Base-by-base conservation (phyloP, 2,113 vertebrate species). In the Saguinus imperator region DNA sequence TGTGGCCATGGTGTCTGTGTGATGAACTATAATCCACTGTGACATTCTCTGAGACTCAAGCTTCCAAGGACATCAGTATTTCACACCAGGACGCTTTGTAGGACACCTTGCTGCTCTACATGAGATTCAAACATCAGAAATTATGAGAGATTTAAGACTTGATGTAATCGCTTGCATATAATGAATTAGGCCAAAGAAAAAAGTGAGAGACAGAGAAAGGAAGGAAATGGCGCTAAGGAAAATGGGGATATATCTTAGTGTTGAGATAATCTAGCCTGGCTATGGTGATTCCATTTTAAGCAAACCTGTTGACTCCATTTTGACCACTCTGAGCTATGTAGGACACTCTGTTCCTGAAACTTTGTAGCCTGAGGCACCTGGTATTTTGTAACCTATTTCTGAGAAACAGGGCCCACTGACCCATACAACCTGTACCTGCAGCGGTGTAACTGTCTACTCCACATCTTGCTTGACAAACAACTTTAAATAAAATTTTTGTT, bases 91-190 rank as follows among this genome's bases (percentile, higher is more conserved):
- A 61, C 68, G 55, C 88, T 91, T 90, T 94, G 77, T 82, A 94
- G 73, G 91, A 81, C 37, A 95, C 18, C 43, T 92, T 29, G 8
- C 52, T 97, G 43, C 25, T 96, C 61, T 96, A 88, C 3, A 11
- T 70, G 50, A 90, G 72, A 61, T 95, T 96, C 91, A 95, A 94
- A 98, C 45, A 93, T 92, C 55, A 91, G 73, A 97, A 95, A 96
- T 68, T 68, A 87, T 89, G 66, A 96, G 61, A 66, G 50, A 94
- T 87, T 58, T 91, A 94, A 95, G 87, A 82, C 81, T 94, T 58
- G 45, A n/a, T 92, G n/a, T 85, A 92, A 95, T 77, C 80, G 73
- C 55, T 48, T 80, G 25, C 45, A 93, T 68, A 37, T 93, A 94
- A 90, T 29, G 27, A 95, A 85, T 72, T 72, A 86, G 77, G 58